These are phyloP conservation scores for Clarias platycephalus DNA, from an alignment of 2,797 vertebrate genomes.

Conservation along the genomic window DNA sequence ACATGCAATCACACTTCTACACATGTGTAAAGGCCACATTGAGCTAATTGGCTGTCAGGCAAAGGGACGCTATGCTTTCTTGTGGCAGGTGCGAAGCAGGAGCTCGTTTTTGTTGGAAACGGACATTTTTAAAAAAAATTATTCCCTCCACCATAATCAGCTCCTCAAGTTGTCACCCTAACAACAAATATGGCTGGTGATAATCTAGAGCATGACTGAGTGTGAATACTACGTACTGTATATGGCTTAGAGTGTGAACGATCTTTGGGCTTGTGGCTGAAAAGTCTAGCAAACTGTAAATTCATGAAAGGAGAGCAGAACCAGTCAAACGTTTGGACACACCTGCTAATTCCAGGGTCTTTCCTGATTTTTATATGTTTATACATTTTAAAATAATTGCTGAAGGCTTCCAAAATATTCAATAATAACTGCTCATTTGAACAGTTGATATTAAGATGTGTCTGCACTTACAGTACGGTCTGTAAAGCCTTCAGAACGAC, in stretches of 20 bases:
- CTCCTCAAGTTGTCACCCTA: not conserved
- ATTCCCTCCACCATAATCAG: constrained; percentile 17
- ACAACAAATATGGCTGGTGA: not conserved
- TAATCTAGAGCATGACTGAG: not conserved
- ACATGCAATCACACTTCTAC: not conserved
- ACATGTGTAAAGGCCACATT: constrained; percentile 21
- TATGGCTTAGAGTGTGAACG: not conserved
- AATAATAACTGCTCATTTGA: no score
- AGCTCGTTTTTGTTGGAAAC: not conserved
- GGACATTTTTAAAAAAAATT: not conserved
- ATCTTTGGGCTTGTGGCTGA: not conserved
- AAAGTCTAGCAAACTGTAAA: not conserved
- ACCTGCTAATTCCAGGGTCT: no score
- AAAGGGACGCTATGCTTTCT: constrained; percentile 23
- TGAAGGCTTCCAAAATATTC: no score
- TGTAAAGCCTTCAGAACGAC: no score
- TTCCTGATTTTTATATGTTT: no score
- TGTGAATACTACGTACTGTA: constrained; percentile 18
- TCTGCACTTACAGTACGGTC: no score
- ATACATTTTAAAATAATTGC: no score
- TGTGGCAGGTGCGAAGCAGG: constrained; percentile 9
- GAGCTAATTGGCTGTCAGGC: constrained; percentile 51
- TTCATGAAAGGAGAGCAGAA: no score
- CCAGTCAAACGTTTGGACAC: no score
- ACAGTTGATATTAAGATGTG: no score